These are phyloP conservation scores for Batillaria attramentaria DNA, from an alignment of 1,140 invertebrate species.

Conservation along the genomic window DNA sequence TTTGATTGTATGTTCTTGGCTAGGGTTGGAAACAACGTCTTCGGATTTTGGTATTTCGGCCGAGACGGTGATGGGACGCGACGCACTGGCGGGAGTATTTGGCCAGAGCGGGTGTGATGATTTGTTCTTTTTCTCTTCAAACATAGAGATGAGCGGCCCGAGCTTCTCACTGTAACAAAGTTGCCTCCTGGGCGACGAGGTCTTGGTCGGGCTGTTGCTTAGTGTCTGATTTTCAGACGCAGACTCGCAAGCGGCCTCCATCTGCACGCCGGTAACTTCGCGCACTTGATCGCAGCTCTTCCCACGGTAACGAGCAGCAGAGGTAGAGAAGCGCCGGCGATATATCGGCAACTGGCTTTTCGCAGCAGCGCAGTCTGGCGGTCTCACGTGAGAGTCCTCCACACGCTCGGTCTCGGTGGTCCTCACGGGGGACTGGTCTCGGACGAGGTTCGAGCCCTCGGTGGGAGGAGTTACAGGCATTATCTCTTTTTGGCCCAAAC, in stretches of 20 bases:
- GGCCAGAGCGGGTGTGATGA: background rate
- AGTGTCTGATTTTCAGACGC: background rate
- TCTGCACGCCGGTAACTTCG: background rate
- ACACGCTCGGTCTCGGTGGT: too few species aligned
- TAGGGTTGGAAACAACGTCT: background rate
- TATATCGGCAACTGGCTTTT: too few species aligned
- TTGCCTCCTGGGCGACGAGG: background rate
- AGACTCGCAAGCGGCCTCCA: background rate
- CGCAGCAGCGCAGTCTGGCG: too few species aligned
- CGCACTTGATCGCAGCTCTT: too few species aligned
- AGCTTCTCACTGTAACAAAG: constrained; percentile 23
- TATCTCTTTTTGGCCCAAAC: too few species aligned
- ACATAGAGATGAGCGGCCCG: background rate
- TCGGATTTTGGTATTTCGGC: background rate
- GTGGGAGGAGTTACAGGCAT: too few species aligned
- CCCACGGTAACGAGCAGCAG: too few species aligned
- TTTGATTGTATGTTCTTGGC: background rate
- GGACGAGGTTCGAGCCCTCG: too few species aligned
- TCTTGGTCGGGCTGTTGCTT: background rate
- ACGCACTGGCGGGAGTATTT: background rate
- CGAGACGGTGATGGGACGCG: background rate
- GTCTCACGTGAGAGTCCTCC: too few species aligned
- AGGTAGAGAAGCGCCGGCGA: too few species aligned
- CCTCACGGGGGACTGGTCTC: too few species aligned
- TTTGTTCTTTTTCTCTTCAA: background rate